Evolutionary conservation across 2,888 invertebrate species (phyloP), one percentile per base, ranked within the genome.

Genomic region (Hirtodrosophila confusa): DNA sequence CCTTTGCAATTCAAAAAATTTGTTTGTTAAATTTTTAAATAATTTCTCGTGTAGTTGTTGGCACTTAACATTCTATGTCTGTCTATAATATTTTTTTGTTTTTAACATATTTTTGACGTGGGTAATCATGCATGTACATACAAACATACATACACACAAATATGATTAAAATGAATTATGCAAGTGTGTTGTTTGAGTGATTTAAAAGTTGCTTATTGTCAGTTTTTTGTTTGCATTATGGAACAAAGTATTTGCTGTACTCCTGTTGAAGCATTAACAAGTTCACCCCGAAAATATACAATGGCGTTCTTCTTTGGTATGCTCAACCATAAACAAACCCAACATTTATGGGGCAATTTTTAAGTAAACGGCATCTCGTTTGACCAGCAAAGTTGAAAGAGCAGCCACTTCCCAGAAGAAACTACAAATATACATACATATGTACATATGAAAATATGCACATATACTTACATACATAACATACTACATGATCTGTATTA

Each of bases 1-100:
- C 70, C 66, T 75, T 60, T 67, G 73, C 72, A 72, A 31, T 71
- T 63, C 67, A 68, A 72, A 72, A 62, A 67, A 58, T 53, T 55
- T 35, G 36, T 41, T 33, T 56, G 45, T 70, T 68, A 54, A 68
- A 66, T 75, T 75, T 75, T 66, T 24, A 67, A 84, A 84, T 63
- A 84, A 84, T 78, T 66, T 57, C 64, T 54, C 71, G 63, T 83
- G 78, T 85, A 71, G 66, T 54, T 70, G 72, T 68, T 87, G 88
- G 88, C 87, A 86, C 76, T 78, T 80, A 86, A 87, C 85, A 85
- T 86, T 85, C 78, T 74, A 72, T 70, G 80, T 29, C 80, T 68
- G 86, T 80, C 77, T 65, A 74, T 61, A 77, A 70, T 63, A 45
- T 53, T 40, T 55, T 40, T 33, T 51, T 57, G 54, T 47, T 48